phyloP scores from a whole-genome alignment of 2,797 vertebrate species.

The Bradypodion ventrale region DNA sequence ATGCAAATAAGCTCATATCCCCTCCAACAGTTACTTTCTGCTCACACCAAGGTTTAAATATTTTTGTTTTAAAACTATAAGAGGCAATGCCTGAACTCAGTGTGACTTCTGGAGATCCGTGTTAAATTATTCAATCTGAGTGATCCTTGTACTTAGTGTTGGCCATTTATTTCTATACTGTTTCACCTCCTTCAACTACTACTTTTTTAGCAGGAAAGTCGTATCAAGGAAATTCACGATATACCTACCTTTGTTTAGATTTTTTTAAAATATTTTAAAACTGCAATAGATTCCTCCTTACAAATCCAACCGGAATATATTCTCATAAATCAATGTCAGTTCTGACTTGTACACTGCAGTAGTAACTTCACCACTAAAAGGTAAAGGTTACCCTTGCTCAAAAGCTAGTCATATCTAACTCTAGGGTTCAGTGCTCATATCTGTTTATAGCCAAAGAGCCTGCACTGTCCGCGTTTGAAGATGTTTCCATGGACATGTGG shows the following conservation, averaged over 20 bases:
- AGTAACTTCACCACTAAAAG: too few species aligned
- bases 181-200: background rate
- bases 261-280: too few species aligned
- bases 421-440: too few species aligned
- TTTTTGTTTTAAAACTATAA: too few species aligned
- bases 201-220: background rate
- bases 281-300: background rate
- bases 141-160: background rate
- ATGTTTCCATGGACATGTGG: too few species aligned
- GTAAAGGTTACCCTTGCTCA: too few species aligned
- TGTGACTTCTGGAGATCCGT: background rate
- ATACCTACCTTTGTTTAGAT: background rate
- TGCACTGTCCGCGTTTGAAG: too few species aligned
- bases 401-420: too few species aligned
- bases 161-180: background rate
- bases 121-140: background rate
- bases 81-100: background rate
- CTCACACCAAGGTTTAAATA: too few species aligned
- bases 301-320: accelerated
- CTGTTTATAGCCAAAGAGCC: too few species aligned
- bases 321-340: accelerated
- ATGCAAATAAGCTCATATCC: background rate
- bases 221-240: background rate
- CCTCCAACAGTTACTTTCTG: too few species aligned
- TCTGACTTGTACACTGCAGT: background rate